Conservation (phyloP, 1,140 invertebrate genomes). For the Diplogasteroides magnus region DNA sequence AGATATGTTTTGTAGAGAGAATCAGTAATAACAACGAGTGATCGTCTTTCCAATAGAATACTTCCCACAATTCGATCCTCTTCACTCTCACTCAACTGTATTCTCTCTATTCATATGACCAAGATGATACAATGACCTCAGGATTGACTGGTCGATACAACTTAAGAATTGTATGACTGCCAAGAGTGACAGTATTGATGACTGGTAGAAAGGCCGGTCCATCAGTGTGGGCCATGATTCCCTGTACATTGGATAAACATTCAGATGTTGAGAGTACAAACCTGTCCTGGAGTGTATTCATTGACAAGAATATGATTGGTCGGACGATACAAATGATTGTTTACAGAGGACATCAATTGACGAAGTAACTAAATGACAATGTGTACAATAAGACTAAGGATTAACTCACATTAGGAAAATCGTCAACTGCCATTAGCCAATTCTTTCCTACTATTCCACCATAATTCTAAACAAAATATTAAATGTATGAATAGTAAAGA, state of each 20-base stretch:
- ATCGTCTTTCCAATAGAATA: constrained; percentile 77
- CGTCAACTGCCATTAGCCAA: not conserved
- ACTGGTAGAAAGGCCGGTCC: constrained; percentile 86
- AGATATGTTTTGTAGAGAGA: constrained; percentile 77
- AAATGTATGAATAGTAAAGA: not conserved
- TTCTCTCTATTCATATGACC: constrained; percentile 12
- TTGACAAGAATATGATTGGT: constrained; percentile 91
- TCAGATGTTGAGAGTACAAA: constrained; percentile 62
- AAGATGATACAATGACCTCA: constrained; percentile 25
- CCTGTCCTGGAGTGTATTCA: constrained; percentile 86
- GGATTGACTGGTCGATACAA: constrained; percentile 65
- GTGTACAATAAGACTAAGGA: no score
- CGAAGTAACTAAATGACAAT: not conserved
- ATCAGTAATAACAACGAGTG: constrained; percentile 77
- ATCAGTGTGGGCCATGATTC: constrained; percentile 75
- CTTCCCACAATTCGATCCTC: constrained; percentile 59
- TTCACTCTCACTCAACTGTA: constrained; percentile 40
- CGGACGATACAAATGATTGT: constrained; percentile 39
- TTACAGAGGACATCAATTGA: not conserved
- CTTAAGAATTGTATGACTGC: constrained; percentile 80
- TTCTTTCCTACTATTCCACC: not conserved
- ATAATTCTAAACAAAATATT: not conserved
- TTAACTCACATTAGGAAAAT: not conserved
- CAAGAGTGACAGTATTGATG: constrained; percentile 84
- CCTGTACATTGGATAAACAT: constrained; percentile 62